Percentiles rank a stretch among this genome's conserved stretches.
These are phyloP conservation scores for Leptodactylus fuscus DNA, from an alignment of 2,113 vertebrate species.

Conservation along the genomic window DNA sequence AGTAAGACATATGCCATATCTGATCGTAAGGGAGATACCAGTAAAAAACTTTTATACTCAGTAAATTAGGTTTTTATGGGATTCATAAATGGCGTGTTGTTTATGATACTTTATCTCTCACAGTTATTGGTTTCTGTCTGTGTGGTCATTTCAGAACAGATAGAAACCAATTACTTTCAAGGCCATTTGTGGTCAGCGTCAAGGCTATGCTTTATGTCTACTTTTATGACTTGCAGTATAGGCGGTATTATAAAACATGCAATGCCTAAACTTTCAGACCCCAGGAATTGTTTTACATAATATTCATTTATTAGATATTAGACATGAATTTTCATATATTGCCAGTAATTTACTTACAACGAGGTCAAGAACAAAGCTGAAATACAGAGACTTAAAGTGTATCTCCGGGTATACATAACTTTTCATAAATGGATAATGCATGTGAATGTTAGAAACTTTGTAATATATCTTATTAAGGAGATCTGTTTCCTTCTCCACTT, in stretches of 20 bases:
- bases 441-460: too few species aligned
- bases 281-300: background rate
- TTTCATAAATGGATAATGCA: too few species aligned
- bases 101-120: slow-evolving; percentile 30
- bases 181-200: slow-evolving; percentile 38
- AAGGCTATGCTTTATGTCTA: slow-evolving; percentile 30
- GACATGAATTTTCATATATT: too few species aligned
- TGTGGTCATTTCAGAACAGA: slow-evolving; percentile 30
- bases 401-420: too few species aligned
- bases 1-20: background rate
- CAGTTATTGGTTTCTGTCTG: slow-evolving; percentile 41
- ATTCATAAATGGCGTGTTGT: slow-evolving; percentile 45
- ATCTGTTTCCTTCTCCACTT: too few species aligned
- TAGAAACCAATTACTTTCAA: slow-evolving; percentile 48
- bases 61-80: slow-evolving; percentile 30
- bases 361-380: too few species aligned
- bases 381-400: too few species aligned
- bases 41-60: slow-evolving; percentile 17
- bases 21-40: background rate
- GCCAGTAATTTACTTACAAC: too few species aligned
- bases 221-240: slow-evolving; percentile 28
- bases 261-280: background rate
- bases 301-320: background rate
- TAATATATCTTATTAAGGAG: too few species aligned
- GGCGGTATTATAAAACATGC: slow-evolving; percentile 16